Conservation (phyloP, 1,140 invertebrate species). For the Sminthurides bifidus region DNA sequence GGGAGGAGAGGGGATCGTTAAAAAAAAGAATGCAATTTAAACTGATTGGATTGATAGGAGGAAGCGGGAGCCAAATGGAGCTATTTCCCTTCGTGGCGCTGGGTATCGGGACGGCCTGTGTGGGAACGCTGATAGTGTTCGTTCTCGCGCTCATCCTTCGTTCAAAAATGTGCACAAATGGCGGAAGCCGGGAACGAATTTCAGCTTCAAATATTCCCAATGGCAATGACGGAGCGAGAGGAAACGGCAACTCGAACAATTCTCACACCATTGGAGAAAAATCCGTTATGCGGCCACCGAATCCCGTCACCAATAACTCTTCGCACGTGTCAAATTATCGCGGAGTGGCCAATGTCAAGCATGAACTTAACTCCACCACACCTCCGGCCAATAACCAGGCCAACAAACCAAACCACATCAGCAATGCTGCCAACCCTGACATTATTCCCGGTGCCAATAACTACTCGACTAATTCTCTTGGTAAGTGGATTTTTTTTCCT, state of each 20-base stretch:
- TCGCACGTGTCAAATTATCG: slow-evolving; percentile 16
- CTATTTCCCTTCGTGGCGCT: slow-evolving; percentile 28
- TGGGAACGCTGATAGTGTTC: slow-evolving; percentile 27
- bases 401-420: too few species aligned
- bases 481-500: neutral
- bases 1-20: neutral
- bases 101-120: slow-evolving; percentile 26
- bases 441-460: slow-evolving; percentile 31
- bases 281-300: slow-evolving; percentile 8
- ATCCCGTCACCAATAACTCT: slow-evolving; percentile 16
- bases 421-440: slow-evolving; percentile 31
- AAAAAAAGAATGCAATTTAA: slow-evolving; percentile 13
- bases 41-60: slow-evolving; percentile 27
- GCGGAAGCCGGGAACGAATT: neutral
- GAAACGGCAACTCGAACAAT: too few species aligned
- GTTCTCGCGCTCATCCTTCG: slow-evolving; percentile 25
- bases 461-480: slow-evolving; percentile 15
- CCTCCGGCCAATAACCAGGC: too few species aligned
- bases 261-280: slow-evolving; percentile 26
- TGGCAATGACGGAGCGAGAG: too few species aligned
- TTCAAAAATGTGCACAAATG: slow-evolving; percentile 16
- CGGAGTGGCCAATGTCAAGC: too few species aligned
- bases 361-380: slow-evolving; percentile 12
- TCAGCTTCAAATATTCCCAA: neutral
- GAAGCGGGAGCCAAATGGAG: slow-evolving; percentile 27